These are phyloP conservation scores for Monodelphis domestica DNA, from an alignment of 2,797 vertebrate genomes.

Conservation along the genomic window DNA sequence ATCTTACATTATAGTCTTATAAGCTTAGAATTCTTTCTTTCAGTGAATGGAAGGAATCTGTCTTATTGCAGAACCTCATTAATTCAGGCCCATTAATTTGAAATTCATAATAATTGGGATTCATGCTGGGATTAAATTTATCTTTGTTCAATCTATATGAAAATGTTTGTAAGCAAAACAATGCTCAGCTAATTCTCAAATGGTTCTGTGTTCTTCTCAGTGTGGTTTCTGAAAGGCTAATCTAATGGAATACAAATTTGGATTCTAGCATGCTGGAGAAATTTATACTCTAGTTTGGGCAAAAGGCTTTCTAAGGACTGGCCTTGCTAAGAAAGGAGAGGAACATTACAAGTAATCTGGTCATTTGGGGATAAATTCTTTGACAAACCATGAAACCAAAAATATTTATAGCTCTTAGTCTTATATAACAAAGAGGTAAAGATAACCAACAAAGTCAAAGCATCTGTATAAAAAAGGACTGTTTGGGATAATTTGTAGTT, in stretches of 20 bases:
- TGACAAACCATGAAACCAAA: background rate
- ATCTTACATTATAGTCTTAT: slow-evolving; percentile 1
- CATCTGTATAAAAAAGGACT: slow-evolving; percentile 82
- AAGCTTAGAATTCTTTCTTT: slow-evolving; percentile 5
- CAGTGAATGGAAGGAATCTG: slow-evolving; percentile 4
- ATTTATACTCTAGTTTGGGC: background rate
- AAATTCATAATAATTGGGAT: background rate
- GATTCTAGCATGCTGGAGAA: background rate
- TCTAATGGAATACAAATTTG: background rate
- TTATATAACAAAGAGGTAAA: background rate
- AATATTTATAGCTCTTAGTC: background rate
- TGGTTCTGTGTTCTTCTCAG: background rate
- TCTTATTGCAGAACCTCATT: slow-evolving; percentile 12
- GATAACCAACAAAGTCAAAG: slow-evolving; percentile 74
- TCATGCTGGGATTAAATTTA: slow-evolving; percentile 19
- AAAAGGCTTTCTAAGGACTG: background rate
- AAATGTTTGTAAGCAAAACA: slow-evolving; percentile 6
- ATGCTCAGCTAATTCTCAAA: background rate
- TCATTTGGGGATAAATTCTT: background rate
- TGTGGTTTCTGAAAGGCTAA: background rate
- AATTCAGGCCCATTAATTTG: background rate
- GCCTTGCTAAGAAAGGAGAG: background rate
- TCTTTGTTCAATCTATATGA: slow-evolving; percentile 4
- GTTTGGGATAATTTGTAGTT: slow-evolving; percentile 83
- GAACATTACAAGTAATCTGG: background rate